These are phyloP conservation scores for Eilema depressum DNA, from an alignment of 2,888 invertebrate species.

Conservation along the genomic window DNA sequence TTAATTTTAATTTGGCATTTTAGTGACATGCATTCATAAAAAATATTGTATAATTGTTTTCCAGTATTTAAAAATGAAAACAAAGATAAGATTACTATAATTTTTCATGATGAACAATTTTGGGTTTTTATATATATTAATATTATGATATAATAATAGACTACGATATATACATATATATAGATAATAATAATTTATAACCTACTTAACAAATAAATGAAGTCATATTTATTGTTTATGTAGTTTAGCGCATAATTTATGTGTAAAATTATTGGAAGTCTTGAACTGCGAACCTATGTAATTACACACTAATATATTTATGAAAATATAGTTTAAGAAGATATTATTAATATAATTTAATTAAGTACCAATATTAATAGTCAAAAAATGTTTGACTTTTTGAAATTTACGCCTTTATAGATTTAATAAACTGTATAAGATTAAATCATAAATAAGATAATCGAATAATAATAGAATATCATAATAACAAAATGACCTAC, in stretches of 20 bases:
- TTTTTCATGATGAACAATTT: too few species aligned
- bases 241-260: not conserved
- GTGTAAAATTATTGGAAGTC: too few species aligned
- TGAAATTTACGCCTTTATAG: not conserved
- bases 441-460: not conserved
- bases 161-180: not conserved
- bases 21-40: too few species aligned
- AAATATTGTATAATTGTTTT: too few species aligned
- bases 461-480: constrained; percentile 23
- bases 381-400: not conserved
- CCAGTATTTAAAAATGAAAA: too few species aligned
- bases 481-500: constrained; percentile 56
- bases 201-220: not conserved
- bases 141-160: constrained; percentile 8
- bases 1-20: too few species aligned
- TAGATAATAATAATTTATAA: not conserved
- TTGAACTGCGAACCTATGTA: not conserved
- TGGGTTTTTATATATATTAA: constrained; percentile 5
- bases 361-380: not conserved
- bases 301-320: not conserved
- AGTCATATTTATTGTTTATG: not conserved
- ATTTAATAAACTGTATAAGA: not conserved
- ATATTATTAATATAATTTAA: not conserved
- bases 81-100: too few species aligned
- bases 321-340: not conserved